Conservation (phyloP, 2,113 vertebrate species). For the Megalops atlanticus region DNA sequence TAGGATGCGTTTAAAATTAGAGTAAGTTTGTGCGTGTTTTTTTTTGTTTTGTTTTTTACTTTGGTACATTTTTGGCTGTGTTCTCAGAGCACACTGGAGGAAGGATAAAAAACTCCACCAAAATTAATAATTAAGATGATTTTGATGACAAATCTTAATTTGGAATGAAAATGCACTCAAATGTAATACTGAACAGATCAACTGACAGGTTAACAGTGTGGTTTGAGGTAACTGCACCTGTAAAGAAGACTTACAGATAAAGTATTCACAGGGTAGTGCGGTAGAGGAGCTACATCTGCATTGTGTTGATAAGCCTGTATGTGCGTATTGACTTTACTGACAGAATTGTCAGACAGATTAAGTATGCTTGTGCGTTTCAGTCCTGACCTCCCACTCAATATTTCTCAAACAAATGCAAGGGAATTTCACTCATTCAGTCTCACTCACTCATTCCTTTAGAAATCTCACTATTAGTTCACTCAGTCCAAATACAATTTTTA, state of each 20-base stretch:
- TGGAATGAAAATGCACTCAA: too few relatives aligned
- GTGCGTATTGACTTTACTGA: neutral
- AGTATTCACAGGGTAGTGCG: neutral
- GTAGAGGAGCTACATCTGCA: neutral
- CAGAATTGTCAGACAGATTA: neutral
- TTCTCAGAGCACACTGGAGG: too few relatives aligned
- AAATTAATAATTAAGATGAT: too few relatives aligned
- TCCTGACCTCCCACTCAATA: neutral
- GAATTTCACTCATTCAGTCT: neutral
- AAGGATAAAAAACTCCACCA: too few relatives aligned
- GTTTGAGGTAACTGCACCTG: neutral
- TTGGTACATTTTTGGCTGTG: too few relatives aligned
- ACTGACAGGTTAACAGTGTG: neutral
- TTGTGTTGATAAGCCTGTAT: neutral
- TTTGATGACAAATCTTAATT: too few relatives aligned
- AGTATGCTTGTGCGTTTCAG: slow-evolving; percentile 8
- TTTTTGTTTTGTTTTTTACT: too few relatives aligned
- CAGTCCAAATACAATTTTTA: too few relatives aligned
- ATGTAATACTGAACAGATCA: too few relatives aligned
- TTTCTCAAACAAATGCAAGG: neutral
- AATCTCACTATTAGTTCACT: too few relatives aligned
- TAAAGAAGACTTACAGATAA: neutral
- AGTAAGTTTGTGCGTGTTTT: too few relatives aligned
- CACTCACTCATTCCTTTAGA: neutral
- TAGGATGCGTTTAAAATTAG: too few relatives aligned